Evolutionary conservation across 2,797 vertebrate genomes (phyloP), one percentile per base, ranked within the genome.

Genomic region (Acropternis orthonyx): DNA sequence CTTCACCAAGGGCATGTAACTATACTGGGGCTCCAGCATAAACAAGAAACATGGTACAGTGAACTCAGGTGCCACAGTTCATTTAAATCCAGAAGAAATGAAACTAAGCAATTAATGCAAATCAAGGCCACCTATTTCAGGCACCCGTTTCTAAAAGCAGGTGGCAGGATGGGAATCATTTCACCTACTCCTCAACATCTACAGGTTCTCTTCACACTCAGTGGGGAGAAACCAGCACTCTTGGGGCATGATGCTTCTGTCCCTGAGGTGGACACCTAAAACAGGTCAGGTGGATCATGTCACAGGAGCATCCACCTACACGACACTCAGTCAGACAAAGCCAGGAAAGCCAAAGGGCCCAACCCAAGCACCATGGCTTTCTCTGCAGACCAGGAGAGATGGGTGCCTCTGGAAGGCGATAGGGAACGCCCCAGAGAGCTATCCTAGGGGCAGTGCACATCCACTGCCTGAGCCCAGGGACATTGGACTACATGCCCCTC

Each of bases 391-490:
- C 69, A 63, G 52, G 48, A 62, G 41, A 72, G 24, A 20, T n/a
- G 58, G 24, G 32, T n/a, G 75, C 9, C 43, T 66, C 84, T 63
- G 84, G 37, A 81, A 68, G 62, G 71, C 2, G 3, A 51, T 14
- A 55, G 17, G 41, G 14, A 69, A 46, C 18, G 8, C 23, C 39
- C 43, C 16, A 24, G 19, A 56, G 74, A 80, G 43, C 39, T 39
- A 23, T 32, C 30, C 54, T 16, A 17, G 12, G 56, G 65, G 58
- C 58, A 72, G 17, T 6, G 23, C 41, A 72, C 66, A 78, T 54
- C 49, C 1, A 0, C n/a, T 65, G 63, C 54, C 34, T 0, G 0
- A 86, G 55, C 54, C 55, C 27, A 18, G 37, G 30, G 65, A 78
- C n/a, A 44, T 6, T 1, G 2, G 28, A 27, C 13, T 12, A 52